Percentiles rank a stretch among this genome's conserved stretches.
Evolutionary conservation across 2,797 vertebrate species (phyloP).

Genomic region (Philypnodon macrostomus): DNA sequence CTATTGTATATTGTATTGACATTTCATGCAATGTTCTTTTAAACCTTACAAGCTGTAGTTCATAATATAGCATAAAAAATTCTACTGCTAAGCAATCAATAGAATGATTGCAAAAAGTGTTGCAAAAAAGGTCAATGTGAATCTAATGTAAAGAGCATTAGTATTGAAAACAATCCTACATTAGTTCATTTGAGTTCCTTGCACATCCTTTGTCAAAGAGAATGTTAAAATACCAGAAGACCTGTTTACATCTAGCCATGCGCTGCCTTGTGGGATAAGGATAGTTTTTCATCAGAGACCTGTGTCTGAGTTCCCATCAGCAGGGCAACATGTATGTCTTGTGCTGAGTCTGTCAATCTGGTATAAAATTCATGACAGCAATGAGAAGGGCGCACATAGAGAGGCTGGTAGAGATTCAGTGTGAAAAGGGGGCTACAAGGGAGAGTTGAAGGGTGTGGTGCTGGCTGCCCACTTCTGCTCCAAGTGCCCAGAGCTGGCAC

Average conservation of each 20-base stretch:
- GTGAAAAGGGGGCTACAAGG: slow-evolving; percentile 46
- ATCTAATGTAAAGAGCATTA: background rate
- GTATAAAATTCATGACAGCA: slow-evolving; percentile 68
- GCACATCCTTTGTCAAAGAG: too few species aligned
- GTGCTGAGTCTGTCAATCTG: slow-evolving; percentile 63
- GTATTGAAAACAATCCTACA: background rate
- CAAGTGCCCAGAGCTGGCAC: slow-evolving; percentile 66
- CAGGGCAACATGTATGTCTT: slow-evolving; percentile 20
- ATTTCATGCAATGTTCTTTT: too few species aligned
- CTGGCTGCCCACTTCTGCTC: slow-evolving; percentile 53
- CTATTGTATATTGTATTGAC: too few species aligned
- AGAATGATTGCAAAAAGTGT: too few species aligned
- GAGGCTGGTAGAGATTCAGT: slow-evolving; percentile 56
- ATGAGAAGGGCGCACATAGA: slow-evolving; percentile 62
- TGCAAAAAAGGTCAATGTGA: too few species aligned
- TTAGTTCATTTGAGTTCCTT: too few species aligned
- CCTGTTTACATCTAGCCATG: slow-evolving; percentile 27
- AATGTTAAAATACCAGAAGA: too few species aligned
- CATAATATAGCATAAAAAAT: too few species aligned
- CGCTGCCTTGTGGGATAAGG: slow-evolving; percentile 13
- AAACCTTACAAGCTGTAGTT: too few species aligned
- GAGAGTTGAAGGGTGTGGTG: slow-evolving; percentile 61
- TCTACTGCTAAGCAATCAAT: too few species aligned
- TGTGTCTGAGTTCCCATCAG: slow-evolving; percentile 16
- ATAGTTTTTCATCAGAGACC: slow-evolving; percentile 9